Base-by-base conservation (phyloP, 2,888 invertebrate genomes). In the Orthonevra nobilis region DNA sequence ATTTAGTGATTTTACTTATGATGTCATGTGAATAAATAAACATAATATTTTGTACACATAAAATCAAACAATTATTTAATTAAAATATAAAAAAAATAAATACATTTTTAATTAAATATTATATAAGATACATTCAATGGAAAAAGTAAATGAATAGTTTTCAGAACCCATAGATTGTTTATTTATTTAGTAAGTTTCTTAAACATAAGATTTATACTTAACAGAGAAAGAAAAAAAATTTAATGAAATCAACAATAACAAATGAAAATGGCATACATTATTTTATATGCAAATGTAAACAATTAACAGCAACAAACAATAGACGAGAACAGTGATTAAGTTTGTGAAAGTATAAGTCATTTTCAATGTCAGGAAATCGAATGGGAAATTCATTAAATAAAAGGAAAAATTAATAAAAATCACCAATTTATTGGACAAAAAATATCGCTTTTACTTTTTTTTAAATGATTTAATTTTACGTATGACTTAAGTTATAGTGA, bases 301-400 rank as follows among this genome's bases (percentile, higher is more conserved):
- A 23, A 30, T 54, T 48, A 73, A 42, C 23, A 44, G 52, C 48
- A 73, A 54, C 28, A 38, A 68, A 63, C 66, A 73, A 77, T 72
- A 72, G 46, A 66, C 52, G 46, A 20, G 42, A 66, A 73, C 73
- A 66, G 61, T 73, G 61, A 72, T 79, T 79, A 50, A 73, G 79
- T 79, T 79, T 56, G 26, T 61, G 61, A 72, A 12, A 38, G n/a
- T 46, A 64, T 73, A 68, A 79, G 66, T 56, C 30, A 73, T 60
- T 61, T 73, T 68, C 19, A 79, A 60, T 66, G 73, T 79, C 77
- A 79, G 66, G 77, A 79, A 79, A 73, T 73, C 79, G 79, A 79
- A 79, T 79, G 79, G 79, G 74, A 79, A 73, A 79, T 79, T 73
- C 66, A 63, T 61, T 58, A 70, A 79, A 68, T 73, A 79, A 66